These are phyloP conservation scores for Crossocerus cetratus DNA, from an alignment of 2,888 invertebrate species.

Conservation along the genomic window DNA sequence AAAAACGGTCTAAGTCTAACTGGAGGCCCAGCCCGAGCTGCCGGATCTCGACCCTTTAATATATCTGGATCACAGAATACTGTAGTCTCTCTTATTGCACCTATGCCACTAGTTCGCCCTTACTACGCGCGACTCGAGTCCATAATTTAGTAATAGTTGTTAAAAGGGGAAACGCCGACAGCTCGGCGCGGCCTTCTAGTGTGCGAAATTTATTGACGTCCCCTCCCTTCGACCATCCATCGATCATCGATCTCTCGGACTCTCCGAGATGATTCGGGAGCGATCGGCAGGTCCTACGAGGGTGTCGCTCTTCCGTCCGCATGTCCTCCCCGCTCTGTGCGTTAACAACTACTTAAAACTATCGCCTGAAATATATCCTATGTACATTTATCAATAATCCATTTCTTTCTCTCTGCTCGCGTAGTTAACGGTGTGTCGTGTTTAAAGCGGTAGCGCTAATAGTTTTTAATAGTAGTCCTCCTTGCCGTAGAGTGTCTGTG, in stretches of 20 bases:
- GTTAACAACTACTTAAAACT: background rate
- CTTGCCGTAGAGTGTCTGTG: constrained; percentile 19
- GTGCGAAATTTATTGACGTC: background rate
- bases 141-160: no score
- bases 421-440: constrained; percentile 28
- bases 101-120: background rate
- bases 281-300: no score
- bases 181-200: background rate
- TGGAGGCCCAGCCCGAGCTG: no score
- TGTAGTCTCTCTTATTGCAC: background rate
- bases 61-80: constrained; percentile 1
- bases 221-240: no score
- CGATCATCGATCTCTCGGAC: no score
- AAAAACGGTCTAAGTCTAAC: constrained; percentile 23
- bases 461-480: constrained; percentile 39
- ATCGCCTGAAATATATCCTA: background rate
- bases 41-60: no score
- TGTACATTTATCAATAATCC: constrained; percentile 5
- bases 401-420: constrained; percentile 22
- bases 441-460: constrained; percentile 28
- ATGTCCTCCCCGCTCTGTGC: constrained; percentile 13
- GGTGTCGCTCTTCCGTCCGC: constrained; percentile 1
- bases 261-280: no score
- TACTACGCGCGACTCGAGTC: background rate
- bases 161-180: no score